Evolutionary conservation across 1,140 invertebrate genomes (phyloP).

Genomic region (Trichoplusia ni): DNA sequence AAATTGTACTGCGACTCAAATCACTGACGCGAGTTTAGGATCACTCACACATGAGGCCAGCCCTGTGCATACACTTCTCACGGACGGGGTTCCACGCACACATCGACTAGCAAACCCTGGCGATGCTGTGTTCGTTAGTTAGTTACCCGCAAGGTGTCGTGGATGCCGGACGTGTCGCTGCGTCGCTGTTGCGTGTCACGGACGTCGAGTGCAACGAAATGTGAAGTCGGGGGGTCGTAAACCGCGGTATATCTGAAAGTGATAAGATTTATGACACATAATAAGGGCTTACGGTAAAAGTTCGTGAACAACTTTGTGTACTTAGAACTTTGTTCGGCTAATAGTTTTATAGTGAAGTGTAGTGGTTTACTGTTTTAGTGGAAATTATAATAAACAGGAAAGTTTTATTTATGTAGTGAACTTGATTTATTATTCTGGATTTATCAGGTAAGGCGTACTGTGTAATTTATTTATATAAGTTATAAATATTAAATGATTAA

Average conservation of each 20-base stretch:
- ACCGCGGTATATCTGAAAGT: constrained; percentile 21
- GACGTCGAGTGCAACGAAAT: constrained; percentile 40
- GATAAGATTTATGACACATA: constrained; percentile 29
- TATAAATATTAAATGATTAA: background rate
- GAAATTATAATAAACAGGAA: constrained; percentile 22
- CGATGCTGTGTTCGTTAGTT: constrained; percentile 52
- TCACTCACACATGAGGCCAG: constrained; percentile 48
- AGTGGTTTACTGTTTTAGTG: constrained; percentile 26
- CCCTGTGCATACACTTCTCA: constrained; percentile 39
- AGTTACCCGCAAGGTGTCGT: constrained; percentile 49
- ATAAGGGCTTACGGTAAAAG: constrained; percentile 12
- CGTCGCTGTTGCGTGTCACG: background rate
- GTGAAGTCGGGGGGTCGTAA: constrained; percentile 27
- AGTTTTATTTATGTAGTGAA: constrained; percentile 13
- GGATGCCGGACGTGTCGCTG: constrained; percentile 35
- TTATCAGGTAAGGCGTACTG: constrained; percentile 13
- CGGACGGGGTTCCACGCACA: constrained; percentile 49
- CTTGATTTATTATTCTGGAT: constrained; percentile 20
- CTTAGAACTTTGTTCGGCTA: constrained; percentile 22
- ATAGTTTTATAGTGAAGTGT: constrained; percentile 28
- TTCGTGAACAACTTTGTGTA: constrained; percentile 25
- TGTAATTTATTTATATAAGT: background rate
- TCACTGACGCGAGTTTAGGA: constrained; percentile 54
- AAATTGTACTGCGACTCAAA: constrained; percentile 50
- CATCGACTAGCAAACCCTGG: constrained; percentile 51